Percentiles rank a stretch among this genome's conserved stretches.
These are phyloP conservation scores for Butastur rufipennis DNA, from an alignment of 2,113 vertebrate species.

Conservation along the genomic window DNA sequence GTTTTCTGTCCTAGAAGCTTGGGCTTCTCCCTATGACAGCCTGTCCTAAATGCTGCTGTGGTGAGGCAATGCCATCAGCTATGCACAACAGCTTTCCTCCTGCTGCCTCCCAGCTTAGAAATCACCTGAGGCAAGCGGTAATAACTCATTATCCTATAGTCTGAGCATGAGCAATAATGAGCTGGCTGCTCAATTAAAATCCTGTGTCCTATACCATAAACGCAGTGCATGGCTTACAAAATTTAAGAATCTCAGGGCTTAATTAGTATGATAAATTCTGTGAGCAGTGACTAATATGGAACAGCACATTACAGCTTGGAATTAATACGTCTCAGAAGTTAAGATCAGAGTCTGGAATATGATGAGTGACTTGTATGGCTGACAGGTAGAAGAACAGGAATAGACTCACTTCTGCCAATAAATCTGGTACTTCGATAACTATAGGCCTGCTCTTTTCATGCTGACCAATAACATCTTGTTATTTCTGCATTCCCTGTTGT, in stretches of 20 bases:
- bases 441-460: neutral
- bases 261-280: neutral
- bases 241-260: neutral
- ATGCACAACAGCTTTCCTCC: neutral
- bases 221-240: neutral
- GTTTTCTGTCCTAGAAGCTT: neutral
- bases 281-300: neutral
- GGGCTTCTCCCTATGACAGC: neutral
- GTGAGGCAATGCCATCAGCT: neutral
- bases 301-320: neutral
- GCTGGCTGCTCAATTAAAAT: constrained; percentile 1
- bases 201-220: neutral
- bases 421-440: neutral
- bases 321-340: neutral
- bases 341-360: neutral
- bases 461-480: neutral
- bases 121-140: neutral
- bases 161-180: constrained; percentile 5
- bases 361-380: neutral
- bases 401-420: neutral
- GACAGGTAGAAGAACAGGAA: neutral
- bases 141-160: constrained; percentile 6
- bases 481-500: neutral
- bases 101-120: neutral
- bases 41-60: neutral